phyloP scores from a whole-genome alignment of 2,888 invertebrate genomes.

The Leucozona laternaria region DNA sequence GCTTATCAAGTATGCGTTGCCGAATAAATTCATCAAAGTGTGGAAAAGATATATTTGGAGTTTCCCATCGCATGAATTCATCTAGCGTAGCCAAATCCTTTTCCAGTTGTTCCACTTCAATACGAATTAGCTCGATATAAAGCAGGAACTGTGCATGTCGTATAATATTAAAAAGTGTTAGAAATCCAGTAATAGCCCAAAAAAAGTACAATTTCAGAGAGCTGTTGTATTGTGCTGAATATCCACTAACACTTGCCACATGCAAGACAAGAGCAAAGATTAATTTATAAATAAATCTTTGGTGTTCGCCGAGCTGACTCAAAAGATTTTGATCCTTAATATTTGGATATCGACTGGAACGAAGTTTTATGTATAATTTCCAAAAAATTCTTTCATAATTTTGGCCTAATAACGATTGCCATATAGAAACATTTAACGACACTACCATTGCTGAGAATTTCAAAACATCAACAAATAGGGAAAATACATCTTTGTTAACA shows the following conservation, averaged over 20 bases:
- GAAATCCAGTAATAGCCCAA: background rate
- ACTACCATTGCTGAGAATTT: slow-evolving; percentile 77
- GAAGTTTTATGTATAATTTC: slow-evolving; percentile 7
- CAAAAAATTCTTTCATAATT: slow-evolving; percentile 67
- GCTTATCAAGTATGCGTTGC: slow-evolving; percentile 77
- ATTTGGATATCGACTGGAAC: slow-evolving; percentile 2
- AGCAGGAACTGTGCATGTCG: slow-evolving; percentile 78
- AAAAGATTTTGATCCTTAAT: slow-evolving; percentile 5
- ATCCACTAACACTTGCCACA: background rate
- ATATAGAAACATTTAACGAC: slow-evolving; percentile 65
- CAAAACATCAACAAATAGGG: slow-evolving; percentile 78
- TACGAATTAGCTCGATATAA: slow-evolving; percentile 78
- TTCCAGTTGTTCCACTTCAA: slow-evolving; percentile 77
- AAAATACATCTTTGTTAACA: slow-evolving; percentile 77
- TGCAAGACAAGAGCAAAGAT: background rate
- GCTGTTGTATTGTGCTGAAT: background rate
- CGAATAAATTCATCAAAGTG: slow-evolving; percentile 78
- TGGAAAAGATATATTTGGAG: slow-evolving; percentile 70
- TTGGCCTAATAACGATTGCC: background rate
- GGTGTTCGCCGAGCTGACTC: background rate
- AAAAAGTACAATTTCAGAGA: background rate
- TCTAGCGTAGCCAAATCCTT: slow-evolving; percentile 77
- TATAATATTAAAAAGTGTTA: slow-evolving; percentile 66
- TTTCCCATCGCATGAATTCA: slow-evolving; percentile 78
- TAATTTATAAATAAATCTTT: background rate